Evolutionary conservation across 2,888 invertebrate species (phyloP).

Genomic region (Drosophila pseudotalamancana): DNA sequence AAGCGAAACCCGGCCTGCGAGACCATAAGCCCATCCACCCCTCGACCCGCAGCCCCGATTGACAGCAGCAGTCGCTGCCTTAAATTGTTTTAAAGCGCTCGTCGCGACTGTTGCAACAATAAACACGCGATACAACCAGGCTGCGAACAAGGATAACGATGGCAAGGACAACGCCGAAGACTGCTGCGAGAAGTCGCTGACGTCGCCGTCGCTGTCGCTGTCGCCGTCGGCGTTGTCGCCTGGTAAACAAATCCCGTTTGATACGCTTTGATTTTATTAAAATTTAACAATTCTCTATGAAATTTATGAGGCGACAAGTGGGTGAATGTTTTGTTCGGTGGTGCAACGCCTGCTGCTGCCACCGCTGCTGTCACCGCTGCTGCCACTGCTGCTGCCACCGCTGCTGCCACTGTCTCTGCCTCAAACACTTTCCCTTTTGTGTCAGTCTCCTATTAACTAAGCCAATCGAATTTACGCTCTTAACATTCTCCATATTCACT

Average conservation of each 20-base stretch:
- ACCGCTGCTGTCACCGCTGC: background rate
- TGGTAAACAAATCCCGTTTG: constrained; percentile 78
- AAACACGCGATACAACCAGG: constrained; percentile 79
- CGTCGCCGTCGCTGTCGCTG: constrained; percentile 12
- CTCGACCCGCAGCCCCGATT: constrained; percentile 1
- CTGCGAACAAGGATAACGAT: constrained; percentile 79
- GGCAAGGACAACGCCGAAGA: constrained; percentile 49
- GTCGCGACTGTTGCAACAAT: constrained; percentile 76
- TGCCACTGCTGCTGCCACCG: background rate
- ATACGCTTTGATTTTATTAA: constrained; percentile 80
- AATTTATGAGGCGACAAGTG: constrained; percentile 66
- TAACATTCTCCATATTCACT: background rate
- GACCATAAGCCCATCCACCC: background rate
- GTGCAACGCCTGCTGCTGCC: constrained; percentile 1
- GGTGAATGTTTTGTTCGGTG: constrained; percentile 11
- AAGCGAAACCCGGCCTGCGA: background rate
- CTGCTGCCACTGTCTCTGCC: constrained; percentile 2
- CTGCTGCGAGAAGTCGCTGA: constrained; percentile 21
- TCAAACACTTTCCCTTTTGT: constrained; percentile 17
- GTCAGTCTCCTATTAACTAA: constrained; percentile 15
- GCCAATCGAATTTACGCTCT: constrained; percentile 18
- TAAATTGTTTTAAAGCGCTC: constrained; percentile 76
- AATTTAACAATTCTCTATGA: constrained; percentile 77
- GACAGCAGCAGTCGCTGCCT: constrained; percentile 60
- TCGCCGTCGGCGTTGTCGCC: constrained; percentile 44